These are phyloP conservation scores for Amniataba percoides DNA, from an alignment of 2,797 vertebrate species.

Conservation along the genomic window DNA sequence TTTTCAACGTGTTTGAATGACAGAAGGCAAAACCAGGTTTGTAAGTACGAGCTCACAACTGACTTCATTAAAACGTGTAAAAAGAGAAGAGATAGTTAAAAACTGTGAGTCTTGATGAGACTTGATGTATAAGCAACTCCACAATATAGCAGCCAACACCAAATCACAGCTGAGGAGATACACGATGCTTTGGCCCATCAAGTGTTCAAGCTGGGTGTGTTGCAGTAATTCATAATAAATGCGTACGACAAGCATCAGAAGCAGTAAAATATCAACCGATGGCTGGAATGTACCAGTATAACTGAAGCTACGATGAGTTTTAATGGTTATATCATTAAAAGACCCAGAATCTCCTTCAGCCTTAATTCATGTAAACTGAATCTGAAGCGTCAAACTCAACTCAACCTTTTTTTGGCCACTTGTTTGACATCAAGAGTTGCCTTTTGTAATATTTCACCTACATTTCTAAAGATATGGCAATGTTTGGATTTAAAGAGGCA, in stretches of 20 bases:
- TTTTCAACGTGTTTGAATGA: neutral
- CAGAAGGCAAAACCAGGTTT: neutral
- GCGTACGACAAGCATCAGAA: slow-evolving; percentile 2
- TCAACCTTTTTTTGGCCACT: neutral
- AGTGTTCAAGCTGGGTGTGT: neutral
- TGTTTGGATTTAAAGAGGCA: slow-evolving; percentile 6
- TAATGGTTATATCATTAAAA: neutral
- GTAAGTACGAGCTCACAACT: neutral
- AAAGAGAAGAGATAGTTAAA: neutral
- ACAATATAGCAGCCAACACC: slow-evolving; percentile 10
- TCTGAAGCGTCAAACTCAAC: neutral
- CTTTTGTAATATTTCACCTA: neutral
- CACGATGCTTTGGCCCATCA: neutral
- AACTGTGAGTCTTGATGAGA: neutral
- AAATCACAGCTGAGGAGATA: slow-evolving; percentile 10
- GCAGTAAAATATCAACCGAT: slow-evolving; percentile 18
- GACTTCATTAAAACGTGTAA: neutral
- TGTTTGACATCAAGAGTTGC: slow-evolving; percentile 26
- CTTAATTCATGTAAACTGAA: slow-evolving; percentile 23
- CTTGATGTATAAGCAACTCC: slow-evolving; percentile 1
- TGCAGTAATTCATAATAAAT: slow-evolving; percentile 12
- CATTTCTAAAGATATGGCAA: neutral
- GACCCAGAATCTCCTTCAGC: neutral
- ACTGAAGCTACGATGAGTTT: slow-evolving; percentile 8
- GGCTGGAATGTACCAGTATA: slow-evolving; percentile 15